Evolutionary conservation across 1,140 invertebrate species (phyloP), one percentile per base, ranked within the genome.

Genomic region (Lysiphlebus fabarum): DNA sequence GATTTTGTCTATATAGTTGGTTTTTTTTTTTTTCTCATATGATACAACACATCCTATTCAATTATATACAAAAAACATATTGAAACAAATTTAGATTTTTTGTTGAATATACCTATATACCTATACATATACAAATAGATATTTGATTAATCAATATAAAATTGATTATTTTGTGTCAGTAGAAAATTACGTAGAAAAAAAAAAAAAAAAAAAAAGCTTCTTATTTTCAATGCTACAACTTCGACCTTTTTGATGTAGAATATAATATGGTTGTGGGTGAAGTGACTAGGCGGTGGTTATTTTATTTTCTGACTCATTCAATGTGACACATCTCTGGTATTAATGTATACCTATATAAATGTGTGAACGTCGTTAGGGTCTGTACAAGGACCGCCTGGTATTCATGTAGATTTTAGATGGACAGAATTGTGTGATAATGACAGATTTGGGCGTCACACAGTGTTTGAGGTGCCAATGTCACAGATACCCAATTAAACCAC

Each of bases 361-460:
- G 53, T 54, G 33, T 51, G 34, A n/a, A 37, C 49, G 33, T 36
- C 49, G 38, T 51, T 51, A 51, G 49, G 48, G 11, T 36, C 43
- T 51, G 38, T 41, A 47, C 49, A 43, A 50, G 59, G 59, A 67
- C 62, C 57, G 58, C 62, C 59, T 55, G 67, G 65, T 68, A 67
- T 70, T 70, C 58, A 60, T 60, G 58, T 60, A 60, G 53, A 55
- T 37, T 50, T 53, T 33, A 40, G 65, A 62, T 67, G 63, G 69
- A 71, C 68, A 63, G 69, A 70, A 71, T 76, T 71, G 75, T 70
- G 76, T 78, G 77, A 78, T 79, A 78, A 77, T 77, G 76, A 76
- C 73, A 76, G 77, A 72, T 71, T 67, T 69, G 64, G 70, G 74
- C 70, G 71, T 71, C 70, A 68, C 62, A 66, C 66, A 64, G 72